Conservation (phyloP, 2,888 invertebrate genomes). For the Oscheius sp. region DNA sequence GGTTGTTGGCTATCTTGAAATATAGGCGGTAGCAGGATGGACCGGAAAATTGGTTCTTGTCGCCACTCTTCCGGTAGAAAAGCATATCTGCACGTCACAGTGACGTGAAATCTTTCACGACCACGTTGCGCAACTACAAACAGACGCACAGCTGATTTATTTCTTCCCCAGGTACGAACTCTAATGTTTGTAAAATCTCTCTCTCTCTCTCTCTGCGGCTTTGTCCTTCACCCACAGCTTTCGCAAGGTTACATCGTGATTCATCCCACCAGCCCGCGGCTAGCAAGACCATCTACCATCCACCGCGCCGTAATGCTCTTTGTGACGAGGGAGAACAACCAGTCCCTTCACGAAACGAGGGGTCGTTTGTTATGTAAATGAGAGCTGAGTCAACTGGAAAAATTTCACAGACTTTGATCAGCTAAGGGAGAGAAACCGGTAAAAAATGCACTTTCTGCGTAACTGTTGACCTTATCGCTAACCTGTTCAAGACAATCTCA, state of each 20-base stretch:
- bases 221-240: background rate
- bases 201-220: background rate
- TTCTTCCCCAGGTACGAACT: background rate
- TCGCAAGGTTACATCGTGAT: conserved; percentile 1
- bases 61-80: background rate
- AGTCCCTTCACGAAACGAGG: background rate
- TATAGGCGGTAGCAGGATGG: background rate
- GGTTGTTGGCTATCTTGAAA: too few relatives aligned
- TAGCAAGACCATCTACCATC: conserved; percentile 1
- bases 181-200: background rate
- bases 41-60: background rate
- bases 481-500: background rate
- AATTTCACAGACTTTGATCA: background rate
- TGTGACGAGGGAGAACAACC: conserved; percentile 13
- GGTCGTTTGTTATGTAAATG: background rate
- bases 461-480: conserved; percentile 4
- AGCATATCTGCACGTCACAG: background rate
- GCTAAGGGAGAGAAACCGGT: background rate
- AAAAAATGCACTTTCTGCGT: background rate
- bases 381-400: background rate
- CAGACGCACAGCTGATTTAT: conserved; percentile 5
- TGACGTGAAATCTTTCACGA: background rate
- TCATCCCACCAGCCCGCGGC: too few relatives aligned
- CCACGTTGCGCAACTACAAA: conserved; percentile 10
- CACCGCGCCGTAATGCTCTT: conserved; percentile 22